phyloP scores from a whole-genome alignment of 2,797 vertebrate species.

The Sebastes trivittatus region DNA sequence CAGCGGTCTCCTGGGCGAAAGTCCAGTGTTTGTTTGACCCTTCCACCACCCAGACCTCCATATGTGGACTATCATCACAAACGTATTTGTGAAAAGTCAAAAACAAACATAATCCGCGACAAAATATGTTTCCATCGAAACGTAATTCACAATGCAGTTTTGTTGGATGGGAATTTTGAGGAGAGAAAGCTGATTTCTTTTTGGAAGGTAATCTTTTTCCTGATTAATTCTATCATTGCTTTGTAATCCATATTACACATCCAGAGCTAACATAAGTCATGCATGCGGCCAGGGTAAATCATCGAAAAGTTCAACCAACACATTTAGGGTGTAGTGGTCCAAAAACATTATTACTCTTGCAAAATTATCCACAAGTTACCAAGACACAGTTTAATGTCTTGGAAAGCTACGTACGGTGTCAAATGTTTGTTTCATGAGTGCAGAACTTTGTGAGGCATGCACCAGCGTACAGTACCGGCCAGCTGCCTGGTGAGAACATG shows the following conservation, averaged over 20 bases:
- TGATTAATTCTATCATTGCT: neutral
- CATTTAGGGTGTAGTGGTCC: neutral
- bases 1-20: no score
- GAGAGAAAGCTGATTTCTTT: neutral
- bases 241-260: neutral
- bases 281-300: neutral
- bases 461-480: neutral
- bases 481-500: constrained; percentile 28
- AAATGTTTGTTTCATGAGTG: neutral
- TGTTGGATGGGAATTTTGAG: neutral
- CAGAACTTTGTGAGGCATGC: neutral
- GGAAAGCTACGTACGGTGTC: neutral
- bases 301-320: neutral
- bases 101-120: neutral
- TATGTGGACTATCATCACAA: neutral
- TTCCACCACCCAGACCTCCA: neutral
- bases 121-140: neutral
- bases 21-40: neutral
- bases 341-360: neutral
- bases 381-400: neutral
- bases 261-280: neutral
- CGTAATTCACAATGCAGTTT: neutral
- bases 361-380: neutral
- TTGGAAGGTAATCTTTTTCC: neutral
- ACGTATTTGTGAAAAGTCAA: neutral